Evolutionary conservation across 1,140 invertebrate genomes (phyloP).

Genomic region (Spodoptera litura): DNA sequence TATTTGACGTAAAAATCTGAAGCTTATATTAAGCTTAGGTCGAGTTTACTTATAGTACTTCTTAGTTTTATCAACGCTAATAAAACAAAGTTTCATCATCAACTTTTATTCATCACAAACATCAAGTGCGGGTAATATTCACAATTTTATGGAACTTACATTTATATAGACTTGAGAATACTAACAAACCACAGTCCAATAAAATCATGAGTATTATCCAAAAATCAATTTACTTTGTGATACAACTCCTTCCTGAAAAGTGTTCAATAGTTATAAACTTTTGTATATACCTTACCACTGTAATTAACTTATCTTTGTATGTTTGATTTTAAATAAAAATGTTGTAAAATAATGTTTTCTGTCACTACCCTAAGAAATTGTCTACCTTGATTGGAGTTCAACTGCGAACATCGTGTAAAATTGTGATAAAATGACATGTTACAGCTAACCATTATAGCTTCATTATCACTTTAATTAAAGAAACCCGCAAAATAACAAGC

Average conservation of each 20-base stretch:
- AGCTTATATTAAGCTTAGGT: no score
- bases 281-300: constrained; percentile 67
- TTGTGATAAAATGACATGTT: no score
- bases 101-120: no score
- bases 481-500: no score
- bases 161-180: constrained; percentile 7
- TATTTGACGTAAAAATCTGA: no score
- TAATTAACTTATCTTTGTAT: constrained; percentile 59
- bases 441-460: no score
- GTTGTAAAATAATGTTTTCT: constrained; percentile 38
- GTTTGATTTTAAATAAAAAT: constrained; percentile 53
- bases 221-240: constrained; percentile 21
- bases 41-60: no score
- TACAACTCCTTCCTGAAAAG: constrained; percentile 33
- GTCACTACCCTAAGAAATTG: background rate
- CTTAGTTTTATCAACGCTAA: no score
- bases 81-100: no score
- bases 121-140: background rate
- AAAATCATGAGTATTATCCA: background rate
- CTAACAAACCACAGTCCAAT: background rate
- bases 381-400: background rate
- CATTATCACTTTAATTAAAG: no score
- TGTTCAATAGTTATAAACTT: constrained; percentile 63
- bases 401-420: no score
- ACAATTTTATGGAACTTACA: constrained; percentile 19